Evolutionary conservation across 1,140 invertebrate species (phyloP), one percentile per base, ranked within the genome.

Genomic region (Habropoda laboriosa): DNA sequence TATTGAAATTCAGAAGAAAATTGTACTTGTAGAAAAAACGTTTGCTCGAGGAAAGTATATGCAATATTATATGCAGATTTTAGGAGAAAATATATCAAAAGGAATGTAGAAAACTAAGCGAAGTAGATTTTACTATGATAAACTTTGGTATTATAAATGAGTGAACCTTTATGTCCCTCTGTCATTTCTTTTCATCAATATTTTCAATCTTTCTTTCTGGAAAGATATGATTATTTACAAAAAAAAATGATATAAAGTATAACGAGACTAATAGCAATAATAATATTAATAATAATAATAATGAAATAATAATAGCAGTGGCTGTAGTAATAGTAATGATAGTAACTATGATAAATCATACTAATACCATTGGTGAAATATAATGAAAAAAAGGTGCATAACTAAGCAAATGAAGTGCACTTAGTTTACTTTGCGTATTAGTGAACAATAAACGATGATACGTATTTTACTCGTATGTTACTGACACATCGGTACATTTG

Each of bases 141-240:
- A 92, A 92, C 92, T 93, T 93, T 93, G 92, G 92, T 93, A 93
- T 93, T 92, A 92, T 88, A 89, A 86, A 85, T 88, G 90, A 87
- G 83, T 88, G 79, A 89, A 86, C 84, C 58, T 87, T 76, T 38
- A 64, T 81, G 75, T 87, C 82, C 81, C 81, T 83, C 85, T 80
- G 45, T 53, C 60, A 72, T 82, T 81, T 68, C 66, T 63, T 83
- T 78, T 68, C 45, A 24, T 58, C 67, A 64, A 75, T 60, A 74
- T 40, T 40, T 82, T 74, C 58, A 27, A 84, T 71, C 63, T 81
- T 70, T 49, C 79, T 45, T 7, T 13, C 18, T 55, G 58, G 55
- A 72, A 63, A 55, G 66, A 82, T 47, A 68, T 60, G 53, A 83
- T 78, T 91, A 92, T 85, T 83, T 88, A 89, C 84, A 90, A 81